Conservation (phyloP, 2,797 vertebrate species). For the Darevskia mixta region DNA sequence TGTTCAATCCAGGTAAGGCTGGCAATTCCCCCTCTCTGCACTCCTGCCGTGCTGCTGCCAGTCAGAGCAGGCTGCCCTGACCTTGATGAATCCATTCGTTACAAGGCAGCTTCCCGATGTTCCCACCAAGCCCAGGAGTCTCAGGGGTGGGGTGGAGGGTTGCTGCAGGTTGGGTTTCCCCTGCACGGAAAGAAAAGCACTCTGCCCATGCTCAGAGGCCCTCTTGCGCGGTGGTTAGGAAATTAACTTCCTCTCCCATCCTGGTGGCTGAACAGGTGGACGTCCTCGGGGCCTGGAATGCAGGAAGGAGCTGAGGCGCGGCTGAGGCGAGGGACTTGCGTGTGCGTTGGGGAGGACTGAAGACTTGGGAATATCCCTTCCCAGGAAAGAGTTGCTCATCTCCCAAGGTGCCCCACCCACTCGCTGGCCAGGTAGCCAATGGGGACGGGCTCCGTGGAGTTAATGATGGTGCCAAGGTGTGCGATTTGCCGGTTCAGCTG, state of each 20-base stretch:
- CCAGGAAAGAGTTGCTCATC: slow-evolving; percentile 17
- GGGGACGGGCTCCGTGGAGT: not conserved
- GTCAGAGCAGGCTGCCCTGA: too few relatives aligned
- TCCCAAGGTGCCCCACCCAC: not conserved
- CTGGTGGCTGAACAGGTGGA: not conserved
- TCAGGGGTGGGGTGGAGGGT: not conserved
- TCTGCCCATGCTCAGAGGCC: not conserved
- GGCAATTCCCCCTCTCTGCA: too few relatives aligned
- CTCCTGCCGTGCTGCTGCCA: too few relatives aligned
- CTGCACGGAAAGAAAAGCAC: not conserved
- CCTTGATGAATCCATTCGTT: too few relatives aligned
- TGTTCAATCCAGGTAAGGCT: too few relatives aligned
- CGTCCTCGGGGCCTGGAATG: not conserved
- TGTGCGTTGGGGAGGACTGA: not conserved
- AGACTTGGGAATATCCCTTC: not conserved
- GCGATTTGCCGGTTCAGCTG: slow-evolving; percentile 9
- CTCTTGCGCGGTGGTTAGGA: not conserved
- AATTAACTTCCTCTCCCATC: not conserved
- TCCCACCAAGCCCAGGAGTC: not conserved
- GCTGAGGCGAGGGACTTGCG: not conserved
- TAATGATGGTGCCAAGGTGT: slow-evolving; percentile 5
- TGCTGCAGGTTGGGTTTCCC: not conserved
- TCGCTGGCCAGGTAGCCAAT: not conserved
- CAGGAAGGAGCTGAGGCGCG: not conserved
- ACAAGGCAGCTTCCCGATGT: too few relatives aligned